Percentiles rank a stretch among this genome's conserved stretches.
Evolutionary conservation across 2,113 vertebrate species (phyloP).

Genomic region (Emydura subglobosa): DNA sequence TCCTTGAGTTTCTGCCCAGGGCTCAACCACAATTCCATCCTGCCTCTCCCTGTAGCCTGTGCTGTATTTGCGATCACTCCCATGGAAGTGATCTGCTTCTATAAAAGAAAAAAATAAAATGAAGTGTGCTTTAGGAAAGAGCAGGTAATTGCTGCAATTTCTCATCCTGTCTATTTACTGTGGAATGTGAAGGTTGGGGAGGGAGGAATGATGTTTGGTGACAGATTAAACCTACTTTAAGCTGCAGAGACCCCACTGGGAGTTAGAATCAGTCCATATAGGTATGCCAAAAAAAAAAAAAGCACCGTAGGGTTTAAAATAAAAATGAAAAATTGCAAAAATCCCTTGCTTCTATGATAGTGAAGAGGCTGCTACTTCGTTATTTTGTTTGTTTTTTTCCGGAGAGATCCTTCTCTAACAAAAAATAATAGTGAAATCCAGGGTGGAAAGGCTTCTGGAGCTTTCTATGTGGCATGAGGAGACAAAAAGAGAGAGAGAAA

Average conservation of each 20-base stretch:
- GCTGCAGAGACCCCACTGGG: not conserved
- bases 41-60: accelerated
- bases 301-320: not conserved
- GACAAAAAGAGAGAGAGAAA: not conserved
- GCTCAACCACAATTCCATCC: not conserved
- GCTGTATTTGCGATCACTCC: accelerated
- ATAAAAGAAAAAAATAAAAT: not conserved
- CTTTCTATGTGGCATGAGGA: not conserved
- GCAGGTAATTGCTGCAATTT: constrained; percentile 46
- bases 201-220: constrained; percentile 47
- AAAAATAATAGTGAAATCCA: not conserved
- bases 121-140: constrained; percentile 28
- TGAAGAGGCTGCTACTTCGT: not conserved
- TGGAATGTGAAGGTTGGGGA: constrained; percentile 56
- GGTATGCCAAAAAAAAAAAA: constrained; percentile 9
- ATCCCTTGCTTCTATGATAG: not conserved
- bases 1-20: not conserved
- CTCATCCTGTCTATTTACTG: constrained; percentile 69
- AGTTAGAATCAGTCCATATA: constrained; percentile 17
- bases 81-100: not conserved
- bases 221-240: constrained; percentile 52
- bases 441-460: not conserved
- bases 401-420: not conserved
- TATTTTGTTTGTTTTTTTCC: not conserved
- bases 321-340: not conserved